Evolutionary conservation across 2,797 vertebrate genomes (phyloP).

Genomic region (Philypnodon macrostomus): DNA sequence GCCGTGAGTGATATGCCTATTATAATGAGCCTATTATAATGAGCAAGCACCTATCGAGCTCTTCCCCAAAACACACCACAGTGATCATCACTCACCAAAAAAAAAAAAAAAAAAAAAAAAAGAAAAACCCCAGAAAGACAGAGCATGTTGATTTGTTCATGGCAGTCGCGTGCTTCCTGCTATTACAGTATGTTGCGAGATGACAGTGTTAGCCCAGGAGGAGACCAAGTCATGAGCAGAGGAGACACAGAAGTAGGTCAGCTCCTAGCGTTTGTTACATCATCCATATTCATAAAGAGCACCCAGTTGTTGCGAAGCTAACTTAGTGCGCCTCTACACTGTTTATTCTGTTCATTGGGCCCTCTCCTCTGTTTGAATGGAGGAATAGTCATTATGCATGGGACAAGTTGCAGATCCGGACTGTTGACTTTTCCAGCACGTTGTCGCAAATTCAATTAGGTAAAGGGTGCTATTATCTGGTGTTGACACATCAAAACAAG

Average conservation of each 20-base stretch:
- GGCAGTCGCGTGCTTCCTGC: conserved; percentile 60
- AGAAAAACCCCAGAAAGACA: conserved; percentile 24
- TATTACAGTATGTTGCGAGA: conserved; percentile 70
- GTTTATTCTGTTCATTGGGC: conserved; percentile 59
- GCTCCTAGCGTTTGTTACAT: conserved; percentile 73
- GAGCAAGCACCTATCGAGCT: conserved; percentile 23
- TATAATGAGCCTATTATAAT: conserved; percentile 18
- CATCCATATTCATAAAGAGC: conserved; percentile 74
- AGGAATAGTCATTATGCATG: conserved; percentile 43
- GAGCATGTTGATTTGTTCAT: conserved; percentile 56
- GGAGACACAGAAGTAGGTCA: conserved; percentile 73
- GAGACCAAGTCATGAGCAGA: conserved; percentile 68
- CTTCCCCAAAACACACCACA: conserved; percentile 22
- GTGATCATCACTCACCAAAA: conserved; percentile 43
- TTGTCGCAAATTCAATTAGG: conserved; percentile 3
- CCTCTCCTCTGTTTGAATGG: conserved; percentile 50
- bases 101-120: conserved; percentile 9
- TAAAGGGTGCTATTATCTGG: conserved; percentile 4
- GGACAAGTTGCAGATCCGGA: conserved; percentile 15
- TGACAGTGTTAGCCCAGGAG: conserved; percentile 71
- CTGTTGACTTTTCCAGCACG: conserved; percentile 28
- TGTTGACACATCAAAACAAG: conserved; percentile 1
- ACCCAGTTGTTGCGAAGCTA: conserved; percentile 63
- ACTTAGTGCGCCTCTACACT: conserved; percentile 55
- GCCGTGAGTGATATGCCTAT: conserved; percentile 8